phyloP scores from a whole-genome alignment of 2,888 invertebrate species.

The Agrilus cyanescens region DNA sequence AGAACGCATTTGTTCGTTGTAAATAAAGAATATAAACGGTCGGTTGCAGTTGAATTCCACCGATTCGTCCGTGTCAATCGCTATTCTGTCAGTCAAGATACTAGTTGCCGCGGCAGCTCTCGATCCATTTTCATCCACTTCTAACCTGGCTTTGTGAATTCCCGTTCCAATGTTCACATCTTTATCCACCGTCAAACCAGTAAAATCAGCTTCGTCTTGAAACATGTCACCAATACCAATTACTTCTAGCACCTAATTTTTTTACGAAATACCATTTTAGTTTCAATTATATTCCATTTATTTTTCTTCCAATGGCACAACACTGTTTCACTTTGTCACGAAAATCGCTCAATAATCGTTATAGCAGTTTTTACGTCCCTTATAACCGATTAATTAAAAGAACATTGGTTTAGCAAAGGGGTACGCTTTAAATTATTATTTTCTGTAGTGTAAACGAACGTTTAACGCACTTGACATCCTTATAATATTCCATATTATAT shows the following conservation, averaged over 20 bases:
- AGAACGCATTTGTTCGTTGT: conserved; percentile 52
- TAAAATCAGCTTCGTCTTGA: conserved; percentile 40
- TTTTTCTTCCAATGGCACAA: too few relatives aligned
- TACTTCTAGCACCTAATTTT: conserved; percentile 36
- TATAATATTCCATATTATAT: too few relatives aligned
- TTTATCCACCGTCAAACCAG: conserved; percentile 38
- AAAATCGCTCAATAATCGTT: too few relatives aligned
- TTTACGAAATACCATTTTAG: too few relatives aligned
- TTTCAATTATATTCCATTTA: too few relatives aligned
- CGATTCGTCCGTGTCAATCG: conserved; percentile 40
- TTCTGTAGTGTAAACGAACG: too few relatives aligned
- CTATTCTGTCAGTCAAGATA: conserved; percentile 67
- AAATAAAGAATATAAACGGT: conserved; percentile 74
- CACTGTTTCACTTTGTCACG: too few relatives aligned
- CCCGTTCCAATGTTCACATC: conserved; percentile 41
- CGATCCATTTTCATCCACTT: conserved; percentile 73
- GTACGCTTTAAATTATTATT: too few relatives aligned
- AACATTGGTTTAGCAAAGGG: too few relatives aligned
- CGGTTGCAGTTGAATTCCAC: conserved; percentile 69
- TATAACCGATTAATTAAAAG: too few relatives aligned
- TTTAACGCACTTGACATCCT: too few relatives aligned
- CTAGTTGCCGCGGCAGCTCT: conserved; percentile 80
- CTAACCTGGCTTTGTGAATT: conserved; percentile 72
- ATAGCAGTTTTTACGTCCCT: too few relatives aligned
- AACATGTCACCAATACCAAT: conserved; percentile 47